Base-by-base conservation (phyloP, 2,797 vertebrate genomes). In the Tenualosa thibaudeaui region DNA sequence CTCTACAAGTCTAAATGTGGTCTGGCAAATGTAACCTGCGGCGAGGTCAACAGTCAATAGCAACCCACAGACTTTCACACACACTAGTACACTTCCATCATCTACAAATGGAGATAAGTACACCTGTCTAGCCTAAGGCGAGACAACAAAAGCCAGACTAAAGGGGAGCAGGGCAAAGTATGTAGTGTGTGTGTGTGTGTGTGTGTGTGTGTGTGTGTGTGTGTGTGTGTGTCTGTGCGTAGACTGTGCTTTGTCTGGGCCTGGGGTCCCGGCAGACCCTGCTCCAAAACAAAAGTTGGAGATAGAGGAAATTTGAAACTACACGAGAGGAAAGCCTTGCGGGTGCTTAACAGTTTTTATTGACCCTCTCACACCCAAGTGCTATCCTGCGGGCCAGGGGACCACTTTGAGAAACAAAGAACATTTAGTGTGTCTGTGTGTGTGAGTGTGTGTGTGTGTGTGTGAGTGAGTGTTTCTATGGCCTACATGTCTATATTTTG, bases 331-430 rank as follows among this genome's bases (percentile, higher is more conserved):
- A 54, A 82, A 83, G 43, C 62, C 87, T 81, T 53, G 5, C 43
- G 81, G 86, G 86, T 82, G 85, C 85, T 82, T 60, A 60, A 68
- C 53, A 71, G 71, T 60, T 50, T 86, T 86, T 88, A 89, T 84
- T 87, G 82, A 90, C 81, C 84, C 82, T 40, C 78, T 54, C 82
- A 85, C 26, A 26, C 53, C 49, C 83, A 84, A 84, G 56, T 85
- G 40, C 71, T 75, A 26, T 71, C 0, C 68, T 78, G 56, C n/a
- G 84, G 78, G 81, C 81, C 84, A 85, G 50, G 24, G 85, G 85
- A 85, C 46, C 24, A 24, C 84, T 86, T 51, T 65, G 58, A 58
- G 24, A 81, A 84, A 37, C 15, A 24, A 86, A 81, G n/a, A 43
- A 3, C 65, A 22, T 84, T 86, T 56, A 81, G 17, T 81, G 58